phyloP scores from a whole-genome alignment of 1,140 invertebrate genomes.

The Apis cerana region DNA sequence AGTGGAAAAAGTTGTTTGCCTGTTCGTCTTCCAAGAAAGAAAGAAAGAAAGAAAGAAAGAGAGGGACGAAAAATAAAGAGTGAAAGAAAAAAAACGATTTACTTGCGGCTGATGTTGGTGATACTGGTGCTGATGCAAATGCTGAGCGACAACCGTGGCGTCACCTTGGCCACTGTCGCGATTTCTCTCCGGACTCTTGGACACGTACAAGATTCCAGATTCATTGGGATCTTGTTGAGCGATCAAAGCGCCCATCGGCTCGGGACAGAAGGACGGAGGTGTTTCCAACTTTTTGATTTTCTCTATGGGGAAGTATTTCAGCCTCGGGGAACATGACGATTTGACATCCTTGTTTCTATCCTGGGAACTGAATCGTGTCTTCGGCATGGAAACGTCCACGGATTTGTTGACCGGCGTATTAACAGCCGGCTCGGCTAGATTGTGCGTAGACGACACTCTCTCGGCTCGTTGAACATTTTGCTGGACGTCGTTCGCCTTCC shows the following conservation, averaged over 20 bases:
- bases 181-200: background rate
- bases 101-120: conserved; percentile 39
- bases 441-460: conserved; percentile 27
- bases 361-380: conserved; percentile 58
- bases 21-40: no score
- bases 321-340: conserved; percentile 54
- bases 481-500: background rate
- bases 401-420: background rate
- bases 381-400: conserved; percentile 37
- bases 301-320: conserved; percentile 70
- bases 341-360: conserved; percentile 50
- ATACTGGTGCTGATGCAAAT: conserved; percentile 4
- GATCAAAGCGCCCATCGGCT: conserved; percentile 23
- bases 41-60: no score
- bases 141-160: background rate
- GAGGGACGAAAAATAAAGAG: background rate
- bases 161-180: conserved; percentile 43
- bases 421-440: background rate
- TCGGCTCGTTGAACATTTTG: background rate
- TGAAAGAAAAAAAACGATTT: background rate
- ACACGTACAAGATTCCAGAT: background rate
- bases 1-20: no score
- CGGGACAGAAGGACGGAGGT: conserved; percentile 23
- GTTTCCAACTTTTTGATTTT: conserved; percentile 58
- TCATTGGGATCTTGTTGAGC: conserved; percentile 44